These are phyloP conservation scores for Cryptus armator DNA, from an alignment of 2,888 invertebrate genomes.

Conservation along the genomic window DNA sequence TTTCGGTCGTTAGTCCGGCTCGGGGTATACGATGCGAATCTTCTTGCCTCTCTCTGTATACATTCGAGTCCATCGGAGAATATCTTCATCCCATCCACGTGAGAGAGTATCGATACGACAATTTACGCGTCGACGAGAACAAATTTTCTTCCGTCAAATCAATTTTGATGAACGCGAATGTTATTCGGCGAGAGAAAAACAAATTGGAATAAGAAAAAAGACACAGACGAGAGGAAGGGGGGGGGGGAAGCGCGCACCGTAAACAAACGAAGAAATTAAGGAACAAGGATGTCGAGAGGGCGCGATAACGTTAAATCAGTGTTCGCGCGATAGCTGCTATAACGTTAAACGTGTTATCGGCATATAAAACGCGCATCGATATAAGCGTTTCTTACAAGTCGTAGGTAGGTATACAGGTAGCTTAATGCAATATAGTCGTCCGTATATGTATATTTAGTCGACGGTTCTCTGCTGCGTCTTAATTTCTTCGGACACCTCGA, in stretches of 20 bases:
- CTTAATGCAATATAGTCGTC: constrained; percentile 8
- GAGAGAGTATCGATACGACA: constrained; percentile 18
- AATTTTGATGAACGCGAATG: constrained; percentile 4
- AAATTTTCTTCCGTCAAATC: constrained; percentile 37
- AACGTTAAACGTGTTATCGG: constrained; percentile 55
- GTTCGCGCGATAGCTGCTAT: constrained; percentile 35
- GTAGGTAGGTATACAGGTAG: background rate
- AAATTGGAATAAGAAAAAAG: background rate
- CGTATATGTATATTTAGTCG: constrained; percentile 11
- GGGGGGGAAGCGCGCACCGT: too few relatives aligned
- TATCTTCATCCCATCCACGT: constrained; percentile 53
- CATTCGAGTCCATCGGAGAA: constrained; percentile 38
- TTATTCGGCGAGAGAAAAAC: background rate
- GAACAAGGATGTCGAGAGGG: constrained; percentile 30
- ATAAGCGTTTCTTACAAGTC: background rate
- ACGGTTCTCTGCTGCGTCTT: constrained; percentile 48
- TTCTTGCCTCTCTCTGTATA: constrained; percentile 40
- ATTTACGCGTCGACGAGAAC: constrained; percentile 41
- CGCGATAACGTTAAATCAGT: constrained; percentile 43
- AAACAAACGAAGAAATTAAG: too few relatives aligned
- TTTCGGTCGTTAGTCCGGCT: constrained; percentile 55
- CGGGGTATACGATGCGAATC: constrained; percentile 19
- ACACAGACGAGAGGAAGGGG: background rate
- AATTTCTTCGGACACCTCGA: constrained; percentile 61
- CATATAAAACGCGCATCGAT: constrained; percentile 47